Base-by-base conservation (phyloP, 2,113 vertebrate genomes). In the Platichthys stellatus region DNA sequence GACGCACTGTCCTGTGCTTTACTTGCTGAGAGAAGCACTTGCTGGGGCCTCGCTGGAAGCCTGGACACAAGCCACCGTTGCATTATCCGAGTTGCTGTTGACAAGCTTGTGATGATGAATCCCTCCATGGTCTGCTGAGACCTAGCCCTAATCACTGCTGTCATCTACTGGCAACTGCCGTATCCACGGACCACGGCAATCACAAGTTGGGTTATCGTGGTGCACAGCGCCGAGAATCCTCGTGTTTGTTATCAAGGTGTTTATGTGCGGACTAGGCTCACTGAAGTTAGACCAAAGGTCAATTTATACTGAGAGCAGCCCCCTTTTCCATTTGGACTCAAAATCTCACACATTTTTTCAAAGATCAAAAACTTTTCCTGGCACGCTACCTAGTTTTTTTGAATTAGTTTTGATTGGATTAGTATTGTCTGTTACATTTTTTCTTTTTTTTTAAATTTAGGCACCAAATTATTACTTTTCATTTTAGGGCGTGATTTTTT, bases 101-200 rank as follows among this genome's bases (percentile, higher is more conserved):
- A 90, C 89, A 89, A 89, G 84, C 79, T 82, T 77, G 84, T 78
- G 86, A 86, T 90, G 89, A 90, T 91, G 90, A 90, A 89, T 89
- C 89, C 89, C 85, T 91, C 85, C 86, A 92, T 83, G 90, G 88
- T 93, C 88, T 54, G 81, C 78, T 89, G 90, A 90, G 86, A 87
- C 70, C 84, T 60, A 60, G 79, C 58, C 78, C 83, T 92, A 90
- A 93, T 93, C 91, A 88, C 76, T 57, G 71, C 84, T 91, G 89
- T 92, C 89, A 93, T 92, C 91, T 92, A 54, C 84, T 84, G 86
- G 84, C 79, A 85, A 86, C 86, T 68, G 80, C 82, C 31, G 74
- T 77, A 90, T 86, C 83, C 91, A 92, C 90, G 75, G 87, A 87
- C 84, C 81, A 82, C 70, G 14, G 86, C 88, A 86, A 89, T 91